Evolutionary conservation across 2,797 vertebrate species (phyloP), one percentile per base, ranked within the genome.

Genomic region (Glossophaga mutica): DNA sequence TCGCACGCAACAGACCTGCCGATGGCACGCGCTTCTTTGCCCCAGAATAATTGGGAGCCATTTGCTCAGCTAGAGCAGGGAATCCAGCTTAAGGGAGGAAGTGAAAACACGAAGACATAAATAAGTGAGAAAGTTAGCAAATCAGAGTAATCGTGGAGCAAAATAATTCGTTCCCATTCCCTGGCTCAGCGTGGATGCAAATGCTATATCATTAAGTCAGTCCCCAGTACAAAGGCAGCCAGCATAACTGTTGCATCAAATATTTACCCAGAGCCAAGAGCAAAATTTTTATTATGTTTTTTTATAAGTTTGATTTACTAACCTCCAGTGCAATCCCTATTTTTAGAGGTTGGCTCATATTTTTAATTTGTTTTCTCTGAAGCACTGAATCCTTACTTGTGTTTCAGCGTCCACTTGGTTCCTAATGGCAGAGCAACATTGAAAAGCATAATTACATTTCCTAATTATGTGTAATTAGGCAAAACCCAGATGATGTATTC

Each of bases 401-500:
- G 74, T 95, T 97, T 96, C 96, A 96, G 90, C 97, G 98, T 98
- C 98, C 98, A 98, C 98, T 97, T 55, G 0, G 29, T 94, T 98
- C 95, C 95, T 98, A 98, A 98, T 98, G 96, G 98, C 94, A 96
- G 97, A 97, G 93, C 90, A 96, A 93, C 97, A 97, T 94, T 98
- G 97, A 98, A 97, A 98, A 98, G 98, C 97, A 71, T 98, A 98
- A 98, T 99, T 98, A 97, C 96, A 90, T 98, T 98, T 98, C 98
- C 98, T 99, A 98, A 99, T 99, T 98, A 98, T 95, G 98, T 98
- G 98, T 98, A 98, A 99, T 98, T 98, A 99, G 98, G 98, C 98
- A 98, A 98, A 98, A 98, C 97, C 97, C 98, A 98, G 98, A 98
- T 99, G 98, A 98, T 98, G 96, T 98, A 98, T 98, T 98, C 98